A percentile compares a stretch with the other conserved stretches of the same genome.
phyloP scores from a whole-genome alignment of 2,888 invertebrate species.

The Epistrophella euchroma region DNA sequence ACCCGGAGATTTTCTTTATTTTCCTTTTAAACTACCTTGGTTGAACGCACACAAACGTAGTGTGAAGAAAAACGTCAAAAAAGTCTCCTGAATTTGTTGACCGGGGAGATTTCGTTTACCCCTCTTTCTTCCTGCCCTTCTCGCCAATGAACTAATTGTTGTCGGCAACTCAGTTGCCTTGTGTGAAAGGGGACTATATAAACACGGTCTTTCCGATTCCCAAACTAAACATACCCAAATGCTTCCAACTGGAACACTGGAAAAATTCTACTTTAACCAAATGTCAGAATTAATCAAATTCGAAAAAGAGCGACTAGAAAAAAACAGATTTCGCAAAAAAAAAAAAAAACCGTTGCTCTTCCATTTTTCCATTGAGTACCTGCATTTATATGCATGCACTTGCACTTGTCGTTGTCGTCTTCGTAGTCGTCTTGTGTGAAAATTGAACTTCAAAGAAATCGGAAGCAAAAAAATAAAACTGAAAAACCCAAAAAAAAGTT shows the following conservation, averaged over 20 bases:
- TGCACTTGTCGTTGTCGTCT: constrained; percentile 45
- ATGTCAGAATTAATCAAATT: constrained; percentile 54
- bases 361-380: constrained; percentile 52
- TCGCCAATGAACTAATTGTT: no score
- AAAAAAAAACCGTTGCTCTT: constrained; percentile 59
- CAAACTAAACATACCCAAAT: constrained; percentile 39
- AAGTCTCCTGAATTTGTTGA: no score
- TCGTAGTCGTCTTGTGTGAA: constrained; percentile 29
- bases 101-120: no score
- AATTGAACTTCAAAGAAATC: constrained; percentile 15
- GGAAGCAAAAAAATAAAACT: constrained; percentile 40
- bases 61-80: no score
- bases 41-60: no score
- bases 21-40: no score
- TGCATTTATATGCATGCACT: no score
- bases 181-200: no score
- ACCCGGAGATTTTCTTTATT: no score
- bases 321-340: constrained; percentile 30
- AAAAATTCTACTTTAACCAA: constrained; percentile 24
- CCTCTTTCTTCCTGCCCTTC: no score
- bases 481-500: constrained; percentile 15
- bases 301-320: constrained; percentile 35
- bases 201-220: not conserved
- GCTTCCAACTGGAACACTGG: constrained; percentile 8
- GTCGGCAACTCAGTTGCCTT: no score